Base-by-base conservation (phyloP, 2,113 vertebrate genomes). In the Anguilla rostrata region DNA sequence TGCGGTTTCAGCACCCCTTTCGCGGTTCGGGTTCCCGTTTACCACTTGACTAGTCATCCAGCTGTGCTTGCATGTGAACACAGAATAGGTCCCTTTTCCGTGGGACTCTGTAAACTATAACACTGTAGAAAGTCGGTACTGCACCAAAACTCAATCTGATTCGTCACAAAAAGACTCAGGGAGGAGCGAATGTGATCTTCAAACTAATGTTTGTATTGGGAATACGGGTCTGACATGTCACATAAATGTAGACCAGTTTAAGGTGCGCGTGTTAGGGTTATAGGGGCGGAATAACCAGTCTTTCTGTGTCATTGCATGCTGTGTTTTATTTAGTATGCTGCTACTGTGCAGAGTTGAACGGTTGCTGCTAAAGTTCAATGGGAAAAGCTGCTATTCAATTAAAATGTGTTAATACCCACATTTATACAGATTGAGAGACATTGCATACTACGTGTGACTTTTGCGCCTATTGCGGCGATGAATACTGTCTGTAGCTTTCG, bases 11-110 rank as follows among this genome's bases (percentile, higher is more conserved):
- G 95, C 93, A 94, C 14, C 63, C 93, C 94, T 95, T 94, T 92
- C 93, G 94, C 94, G 95, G 98, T 98, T 98, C 98, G 96, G 96
- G 97, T 98, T 98, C 98, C 97, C 95, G 94, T 93, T 95, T 93
- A 96, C 97, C 98, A 97, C 94, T 95, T 96, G 97, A 98, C 97
- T 96, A 95, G 96, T 96, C 96, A 94, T 97, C 96, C 95, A 92
- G 96, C 96, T 96, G 94, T 95, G 94, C 95, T 95, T 96, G 95
- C 95, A 96, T 96, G 94, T 93, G 96, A 96, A 34, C 3, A 66
- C 60, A 34, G 71, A 9, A 96, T 95, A 94, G 95, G 78, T 85
- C 46, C 39, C 95, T 95, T 92, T 94, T 93, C 93, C 92, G 91
- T 91, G 92, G 92, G 91, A 91, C 91, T 83, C 92, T 93, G 94